Evolutionary conservation across 2,797 vertebrate species (phyloP), one percentile per base, ranked within the genome.

Genomic region (Sebastes alutus): DNA sequence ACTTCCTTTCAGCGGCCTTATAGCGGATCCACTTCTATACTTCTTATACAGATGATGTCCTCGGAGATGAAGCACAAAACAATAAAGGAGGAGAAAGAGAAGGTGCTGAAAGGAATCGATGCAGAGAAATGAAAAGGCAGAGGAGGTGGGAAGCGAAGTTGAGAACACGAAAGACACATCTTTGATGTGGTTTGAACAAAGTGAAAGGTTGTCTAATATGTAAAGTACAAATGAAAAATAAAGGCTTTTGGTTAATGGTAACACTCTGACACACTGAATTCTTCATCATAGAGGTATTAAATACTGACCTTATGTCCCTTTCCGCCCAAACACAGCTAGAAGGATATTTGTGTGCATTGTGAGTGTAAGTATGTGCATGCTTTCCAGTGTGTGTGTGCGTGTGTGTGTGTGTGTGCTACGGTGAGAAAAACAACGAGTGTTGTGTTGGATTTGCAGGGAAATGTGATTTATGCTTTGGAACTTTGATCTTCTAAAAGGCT

Each of bases 401-500:
- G 63, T 46, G 61, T 72, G 61, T 22, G 61, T 72, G 61, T 22
- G 56, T 23, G 82, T 68, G 72, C 22, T 10, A 42, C 29, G 54
- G 63, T 77, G 67, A 86, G 60, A 84, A 68, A 81, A 73, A 67
- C 72, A 73, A 67, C 72, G 33, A n/a, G 73, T 75, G 58, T 22
- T 32, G 60, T 72, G 82, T 88, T 87, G 91, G 74, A 92, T 95
- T 88, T 93, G 85, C 77, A 78, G 81, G 85, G 82, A 88, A 90
- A 92, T 79, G 62, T 93, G 93, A 96, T 95, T 95, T 93, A 93
- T 92, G 89, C 80, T 81, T 80, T 83, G 84, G 87, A 94, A 91
- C 94, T 95, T 94, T 95, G 94, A 95, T 96, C 94, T 95, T 85
- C 89, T 93, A 90, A 95, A 96, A 94, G 92, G 89, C 88, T 94